Base-by-base conservation (phyloP, 2,888 invertebrate species). In the Trichogramma dendrolimi region DNA sequence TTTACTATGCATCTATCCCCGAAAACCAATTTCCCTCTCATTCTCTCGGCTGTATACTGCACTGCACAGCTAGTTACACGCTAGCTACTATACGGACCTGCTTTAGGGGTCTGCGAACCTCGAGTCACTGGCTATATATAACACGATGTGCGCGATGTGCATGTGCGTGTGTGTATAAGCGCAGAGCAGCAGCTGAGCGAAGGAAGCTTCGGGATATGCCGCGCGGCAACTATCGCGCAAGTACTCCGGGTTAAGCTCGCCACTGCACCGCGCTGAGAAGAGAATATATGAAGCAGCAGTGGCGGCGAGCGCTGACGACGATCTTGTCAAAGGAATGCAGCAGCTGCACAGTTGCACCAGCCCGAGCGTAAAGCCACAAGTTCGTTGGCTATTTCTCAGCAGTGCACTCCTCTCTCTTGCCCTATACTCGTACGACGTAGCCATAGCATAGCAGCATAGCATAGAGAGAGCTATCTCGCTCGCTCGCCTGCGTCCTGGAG, bases 331-430 rank as follows among this genome's bases (percentile, higher is more conserved):
- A 42, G 41, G 42, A 53, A 53, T 53, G 42, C 43, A 41, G 43
- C 43, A 11, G 40, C 10, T 14, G 11, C 49, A 41, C 14, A 7
- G 41, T 14, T 48, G 43, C 11, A 1, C 53, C 14, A 40, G 11
- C 47, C 55, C 27, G 27, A 27, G 27, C 27, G 27, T 27, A 27
- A 27, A 6, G 43, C 55, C 55, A 41, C 55, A 55, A 48, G 46
- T 55, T 55, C 55, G 46, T 11, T 41, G 48, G 55, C 55, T 48
- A 55, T 27, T 27, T 27, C 27, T 27, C 27, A 48, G 27, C 10
- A 11, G 48, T 48, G 8, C 48, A 4, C 48, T 48, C 27, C 27
- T 27, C 14, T 14, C 14, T 14, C 27, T 27, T 27, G 27, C 27
- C 27, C 27, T 27, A 27, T 48, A 11, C 11, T 14, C 1, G 14